Evolutionary conservation across 1,140 invertebrate genomes (phyloP).

Genomic region (Platyscapa corneri): DNA sequence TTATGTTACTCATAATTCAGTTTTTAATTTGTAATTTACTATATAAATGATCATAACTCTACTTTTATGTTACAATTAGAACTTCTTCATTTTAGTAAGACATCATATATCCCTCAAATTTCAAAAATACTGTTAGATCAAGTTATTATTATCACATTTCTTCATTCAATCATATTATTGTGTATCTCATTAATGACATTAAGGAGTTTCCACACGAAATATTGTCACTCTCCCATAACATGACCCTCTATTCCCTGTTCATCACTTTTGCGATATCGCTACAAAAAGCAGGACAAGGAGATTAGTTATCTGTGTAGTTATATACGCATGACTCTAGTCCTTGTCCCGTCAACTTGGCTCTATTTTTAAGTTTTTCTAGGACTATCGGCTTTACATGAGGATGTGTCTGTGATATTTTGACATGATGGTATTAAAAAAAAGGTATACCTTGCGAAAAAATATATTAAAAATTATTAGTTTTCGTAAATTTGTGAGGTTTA

Average conservation of each 20-base stretch:
- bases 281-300: not conserved
- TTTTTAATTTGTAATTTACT: not conserved
- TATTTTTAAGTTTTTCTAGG: constrained; percentile 22
- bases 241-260: not conserved
- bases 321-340: not conserved
- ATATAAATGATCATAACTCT: not conserved
- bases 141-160: not conserved
- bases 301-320: not conserved
- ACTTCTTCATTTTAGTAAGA: not conserved
- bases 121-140: not conserved
- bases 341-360: constrained; percentile 30
- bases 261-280: not conserved
- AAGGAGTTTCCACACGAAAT: not conserved
- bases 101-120: not conserved
- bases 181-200: not conserved
- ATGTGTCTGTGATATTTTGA: not conserved
- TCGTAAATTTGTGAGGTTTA: not conserved
- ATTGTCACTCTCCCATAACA: not conserved
- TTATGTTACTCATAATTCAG: not conserved
- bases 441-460: not conserved
- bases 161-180: not conserved
- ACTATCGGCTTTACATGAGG: constrained; percentile 7
- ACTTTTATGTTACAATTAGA: not conserved
- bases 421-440: not conserved
- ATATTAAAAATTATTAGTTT: not conserved